Evolutionary conservation across 2,113 vertebrate genomes (phyloP), one percentile per base, ranked within the genome.

Genomic region (Poecile atricapillus): DNA sequence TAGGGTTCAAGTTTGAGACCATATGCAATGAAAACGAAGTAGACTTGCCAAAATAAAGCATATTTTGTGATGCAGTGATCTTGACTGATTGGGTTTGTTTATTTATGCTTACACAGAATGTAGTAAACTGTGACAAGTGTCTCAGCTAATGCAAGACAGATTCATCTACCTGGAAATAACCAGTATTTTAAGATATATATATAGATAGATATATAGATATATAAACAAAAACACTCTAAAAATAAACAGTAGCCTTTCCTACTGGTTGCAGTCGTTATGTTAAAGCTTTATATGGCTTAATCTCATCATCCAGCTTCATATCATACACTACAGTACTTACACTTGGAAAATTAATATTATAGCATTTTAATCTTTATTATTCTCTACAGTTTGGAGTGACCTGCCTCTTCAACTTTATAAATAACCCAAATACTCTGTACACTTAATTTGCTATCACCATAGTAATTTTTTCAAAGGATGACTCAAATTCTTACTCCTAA

Each of bases 391-490:
- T 94, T 50, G 67, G 30, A 96, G 22, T 59, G 77, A 91, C 33
- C 67, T 69, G 33, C 91, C 70, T 71, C 65, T 75, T 92, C 15
- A 13, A 60, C 76, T 95, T 84, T 83, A 91, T 76, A 92, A 96
- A 93, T 80, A 95, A 95, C 52, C 82, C 76, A 74, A 74, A 87
- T 74, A 88, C 47, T 87, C 31, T 69, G 58, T 58, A 83, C 0
- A 17, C 10, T 77, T 92, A 78, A 90, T 81, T 91, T 86, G 50
- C 65, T 84, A 90, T 82, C 93, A 95, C 90, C 67, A 89, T 37
- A 84, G 96, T 35, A 74, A 70, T 87, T 91, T 93, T 88, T 85
- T 63, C 81, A 77, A 92, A 87, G 80, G 70, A 94, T 92, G 62
- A 94, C 53, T 94, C 55, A 83, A 80, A 64, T 63, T 88, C 86